These are phyloP conservation scores for Cartodere bifasciata DNA, from an alignment of 2,888 invertebrate species.

Conservation along the genomic window DNA sequence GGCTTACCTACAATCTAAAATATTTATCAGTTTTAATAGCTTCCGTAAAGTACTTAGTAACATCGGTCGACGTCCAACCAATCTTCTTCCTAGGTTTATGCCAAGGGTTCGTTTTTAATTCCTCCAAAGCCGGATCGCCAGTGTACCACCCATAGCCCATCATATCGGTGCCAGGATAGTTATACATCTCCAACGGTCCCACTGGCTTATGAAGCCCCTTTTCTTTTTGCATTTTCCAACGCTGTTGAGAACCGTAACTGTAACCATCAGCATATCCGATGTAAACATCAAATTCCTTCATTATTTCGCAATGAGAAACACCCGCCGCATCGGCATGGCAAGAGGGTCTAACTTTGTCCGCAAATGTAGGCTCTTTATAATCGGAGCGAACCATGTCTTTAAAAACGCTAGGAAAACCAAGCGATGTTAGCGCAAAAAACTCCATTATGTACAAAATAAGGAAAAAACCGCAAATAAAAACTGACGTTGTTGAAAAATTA, in stretches of 20 bases:
- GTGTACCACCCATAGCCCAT: constrained; percentile 9
- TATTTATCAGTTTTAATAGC: constrained; percentile 7
- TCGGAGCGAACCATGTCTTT: constrained; percentile 35
- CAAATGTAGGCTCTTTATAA: constrained; percentile 37
- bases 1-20: constrained; percentile 3
- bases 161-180: constrained; percentile 4
- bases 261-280: constrained; percentile 42
- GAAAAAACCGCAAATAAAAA: no score
- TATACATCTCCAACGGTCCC: constrained; percentile 15
- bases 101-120: constrained; percentile 7
- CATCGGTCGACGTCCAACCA: constrained; percentile 1
- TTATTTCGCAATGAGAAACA: constrained; percentile 26
- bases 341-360: constrained; percentile 28
- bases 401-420: constrained; percentile 40
- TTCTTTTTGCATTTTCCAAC: constrained; percentile 38
- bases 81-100: constrained; percentile 2
- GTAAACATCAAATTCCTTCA: constrained; percentile 39
- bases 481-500: no score
- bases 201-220: constrained; percentile 43
- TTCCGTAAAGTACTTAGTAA: constrained; percentile 6
- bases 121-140: constrained; percentile 2
- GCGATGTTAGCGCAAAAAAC: constrained; percentile 40
- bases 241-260: constrained; percentile 39
- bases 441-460: constrained; percentile 34
- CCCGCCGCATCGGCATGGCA: no score